phyloP scores from a whole-genome alignment of 2,888 invertebrate species.

The Yponomeuta sedellus region DNA sequence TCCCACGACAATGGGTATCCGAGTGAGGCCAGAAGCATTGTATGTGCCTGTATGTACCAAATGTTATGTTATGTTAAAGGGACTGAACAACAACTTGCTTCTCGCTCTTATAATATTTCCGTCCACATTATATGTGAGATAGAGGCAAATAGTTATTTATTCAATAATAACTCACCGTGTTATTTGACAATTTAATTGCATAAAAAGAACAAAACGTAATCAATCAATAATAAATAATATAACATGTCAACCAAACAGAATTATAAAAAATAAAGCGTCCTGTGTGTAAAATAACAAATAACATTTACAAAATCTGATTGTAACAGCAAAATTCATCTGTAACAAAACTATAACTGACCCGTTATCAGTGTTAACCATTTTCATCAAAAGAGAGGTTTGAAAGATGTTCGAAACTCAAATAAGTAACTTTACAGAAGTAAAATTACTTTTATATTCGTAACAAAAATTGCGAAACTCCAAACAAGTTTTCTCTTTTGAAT shows the following conservation, averaged over 20 bases:
- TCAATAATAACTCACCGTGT: constrained; percentile 10
- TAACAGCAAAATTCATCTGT: background rate
- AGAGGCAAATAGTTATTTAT: too few relatives aligned
- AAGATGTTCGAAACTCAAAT: background rate
- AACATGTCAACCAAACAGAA: constrained; percentile 36
- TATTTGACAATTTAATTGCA: constrained; percentile 38
- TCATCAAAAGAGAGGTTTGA: background rate
- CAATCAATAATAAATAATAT: constrained; percentile 33
- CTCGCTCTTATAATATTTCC: too few relatives aligned
- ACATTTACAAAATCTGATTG: constrained; percentile 23
- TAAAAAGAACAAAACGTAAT: constrained; percentile 34
- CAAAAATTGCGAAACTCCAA: too few relatives aligned
- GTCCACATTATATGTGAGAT: too few relatives aligned
- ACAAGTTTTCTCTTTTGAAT: background rate
- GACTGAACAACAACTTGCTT: too few relatives aligned
- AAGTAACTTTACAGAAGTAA: too few relatives aligned
- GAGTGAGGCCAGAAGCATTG: too few relatives aligned
- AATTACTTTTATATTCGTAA: too few relatives aligned
- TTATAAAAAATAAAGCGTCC: constrained; percentile 24
- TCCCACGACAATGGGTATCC: too few relatives aligned
- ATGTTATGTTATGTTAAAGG: too few relatives aligned
- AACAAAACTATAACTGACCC: constrained; percentile 2
- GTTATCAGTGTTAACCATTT: background rate
- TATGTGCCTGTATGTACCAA: too few relatives aligned
- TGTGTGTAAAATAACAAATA: constrained; percentile 20